phyloP scores from a whole-genome alignment of 2,888 invertebrate species.

The Harmothoe impar region DNA sequence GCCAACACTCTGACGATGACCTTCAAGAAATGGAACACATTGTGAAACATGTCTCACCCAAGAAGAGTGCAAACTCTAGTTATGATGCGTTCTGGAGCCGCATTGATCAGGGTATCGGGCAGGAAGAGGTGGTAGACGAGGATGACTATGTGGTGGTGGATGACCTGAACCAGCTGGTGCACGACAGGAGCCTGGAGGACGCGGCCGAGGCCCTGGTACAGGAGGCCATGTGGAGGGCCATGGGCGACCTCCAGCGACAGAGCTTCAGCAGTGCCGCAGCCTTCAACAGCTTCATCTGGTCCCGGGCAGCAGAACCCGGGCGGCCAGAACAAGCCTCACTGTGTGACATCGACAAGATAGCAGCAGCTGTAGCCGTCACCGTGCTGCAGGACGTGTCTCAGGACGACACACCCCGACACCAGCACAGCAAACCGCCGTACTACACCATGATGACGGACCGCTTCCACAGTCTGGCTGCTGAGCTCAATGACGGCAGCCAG shows the following conservation, averaged over 20 bases:
- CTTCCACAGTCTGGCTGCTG: background rate
- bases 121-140: conserved; percentile 4
- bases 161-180: background rate
- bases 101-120: background rate
- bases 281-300: background rate
- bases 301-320: background rate
- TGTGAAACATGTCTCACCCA: background rate
- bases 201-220: background rate
- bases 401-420: background rate
- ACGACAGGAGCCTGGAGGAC: background rate
- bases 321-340: background rate
- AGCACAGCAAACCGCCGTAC: background rate
- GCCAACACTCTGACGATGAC: background rate
- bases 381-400: background rate
- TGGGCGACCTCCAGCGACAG: background rate
- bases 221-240: background rate
- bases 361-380: background rate
- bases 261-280: background rate
- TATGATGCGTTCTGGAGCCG: conserved; percentile 5
- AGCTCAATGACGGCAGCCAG: background rate
- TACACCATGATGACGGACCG: conserved; percentile 25
- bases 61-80: background rate
- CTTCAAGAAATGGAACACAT: background rate
- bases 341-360: background rate
- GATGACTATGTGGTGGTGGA: conserved; percentile 46